These are phyloP conservation scores for Maconellicoccus hirsutus DNA, from an alignment of 1,140 invertebrate species.

Conservation along the genomic window DNA sequence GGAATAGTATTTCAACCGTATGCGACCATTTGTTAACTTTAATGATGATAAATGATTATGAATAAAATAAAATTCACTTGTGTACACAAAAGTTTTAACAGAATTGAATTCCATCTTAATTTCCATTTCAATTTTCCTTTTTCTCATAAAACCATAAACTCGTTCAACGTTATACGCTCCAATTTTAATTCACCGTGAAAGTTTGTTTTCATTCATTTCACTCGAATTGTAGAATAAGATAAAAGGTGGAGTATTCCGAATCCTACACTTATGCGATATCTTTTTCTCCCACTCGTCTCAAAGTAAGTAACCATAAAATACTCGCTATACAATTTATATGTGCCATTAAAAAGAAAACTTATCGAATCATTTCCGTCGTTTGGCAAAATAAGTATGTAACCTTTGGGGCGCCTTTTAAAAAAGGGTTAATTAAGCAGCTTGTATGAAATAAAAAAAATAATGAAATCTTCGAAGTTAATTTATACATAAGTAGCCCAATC, in stretches of 20 bases:
- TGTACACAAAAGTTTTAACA: too few relatives aligned
- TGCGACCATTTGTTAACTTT: too few relatives aligned
- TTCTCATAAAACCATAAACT: too few relatives aligned
- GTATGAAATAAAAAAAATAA: not conserved
- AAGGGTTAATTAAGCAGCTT: not conserved
- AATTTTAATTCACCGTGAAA: constrained; percentile 1
- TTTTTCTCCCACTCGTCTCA: not conserved
- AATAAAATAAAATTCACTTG: too few relatives aligned
- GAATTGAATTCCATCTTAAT: too few relatives aligned
- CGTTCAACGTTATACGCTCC: too few relatives aligned
- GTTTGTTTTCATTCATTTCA: constrained; percentile 4
- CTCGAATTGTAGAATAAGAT: not conserved
- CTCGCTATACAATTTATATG: not conserved
- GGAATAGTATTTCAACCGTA: too few relatives aligned
- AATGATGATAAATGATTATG: too few relatives aligned
- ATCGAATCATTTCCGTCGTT: not conserved
- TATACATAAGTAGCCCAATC: not conserved
- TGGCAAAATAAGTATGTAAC: not conserved
- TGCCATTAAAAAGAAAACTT: not conserved
- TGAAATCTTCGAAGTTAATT: not conserved
- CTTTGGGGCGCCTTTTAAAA: not conserved
- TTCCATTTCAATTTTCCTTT: too few relatives aligned
- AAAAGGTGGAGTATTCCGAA: not conserved
- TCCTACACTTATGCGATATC: not conserved
- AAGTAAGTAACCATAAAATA: constrained; percentile 10